Base-by-base conservation (phyloP, 2,888 invertebrate genomes). In the Linnaemya vulpina region DNA sequence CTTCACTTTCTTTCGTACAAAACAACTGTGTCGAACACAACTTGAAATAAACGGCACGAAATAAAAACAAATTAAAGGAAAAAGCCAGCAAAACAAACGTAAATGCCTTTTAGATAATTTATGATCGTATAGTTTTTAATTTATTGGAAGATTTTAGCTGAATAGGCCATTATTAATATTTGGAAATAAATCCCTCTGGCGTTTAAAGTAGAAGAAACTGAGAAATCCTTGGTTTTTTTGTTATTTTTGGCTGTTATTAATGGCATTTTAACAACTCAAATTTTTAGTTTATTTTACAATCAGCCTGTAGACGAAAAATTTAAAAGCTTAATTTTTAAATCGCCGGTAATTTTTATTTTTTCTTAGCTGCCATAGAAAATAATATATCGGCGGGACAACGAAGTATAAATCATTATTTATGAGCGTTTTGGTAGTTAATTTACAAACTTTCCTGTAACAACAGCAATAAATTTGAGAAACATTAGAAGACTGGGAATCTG, bases 71-170 rank as follows among this genome's bases (percentile, higher is more conserved):
- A 40, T 11, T 40, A 40, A 43, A 43, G 3, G 11, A 43, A 13
- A 13, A 43, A 43, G 11, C n/a, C n/a, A n/a, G n/a, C n/a, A n/a
- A n/a, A n/a, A n/a, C n/a, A 43, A 43, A 43, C 11, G 13, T 43
- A 43, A 43, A 13, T 43, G 40, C 51, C 53, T 68, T 11, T 55
- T 22, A 1, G 8, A 76, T 74, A 74, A 74, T 78, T 74, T 78
- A 75, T 74, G 63, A 40, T 70, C 10, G 78, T 53, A n/a, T 73
- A 62, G 60, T 20, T 49, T 5, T 55, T 70, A 55, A 78, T 78
- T 78, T 78, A 74, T 83, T 38, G 77, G 71, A 60, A 73, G 40
- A 67, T 78, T 74, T 43, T 13, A 43, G 11, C 3, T 11, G 11
- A 43, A 3, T 10, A 43, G 40, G 13, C 67, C 67, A 78, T 76